Conservation (phyloP, 2,888 invertebrate species). For the Vanessa cardui region DNA sequence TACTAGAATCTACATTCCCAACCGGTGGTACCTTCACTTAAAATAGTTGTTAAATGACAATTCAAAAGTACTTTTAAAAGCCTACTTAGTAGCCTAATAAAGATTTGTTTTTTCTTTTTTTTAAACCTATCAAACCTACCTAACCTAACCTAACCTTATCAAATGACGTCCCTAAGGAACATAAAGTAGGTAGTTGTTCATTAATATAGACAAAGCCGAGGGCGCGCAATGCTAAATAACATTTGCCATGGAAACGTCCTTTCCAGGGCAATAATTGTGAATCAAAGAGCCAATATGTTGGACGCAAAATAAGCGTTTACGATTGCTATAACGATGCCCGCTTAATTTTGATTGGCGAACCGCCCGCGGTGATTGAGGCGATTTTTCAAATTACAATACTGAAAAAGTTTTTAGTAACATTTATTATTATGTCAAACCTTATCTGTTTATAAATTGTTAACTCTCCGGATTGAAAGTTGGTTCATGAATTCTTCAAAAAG, state of each 20-base stretch:
- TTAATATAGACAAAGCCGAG: background rate
- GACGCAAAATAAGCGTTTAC: conserved; percentile 41
- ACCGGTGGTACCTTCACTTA: too few species aligned
- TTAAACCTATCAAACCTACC: too few species aligned
- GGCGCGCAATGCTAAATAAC: conserved; percentile 8
- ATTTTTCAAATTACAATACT: conserved; percentile 26
- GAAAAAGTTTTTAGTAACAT: background rate
- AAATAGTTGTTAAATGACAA: too few species aligned
- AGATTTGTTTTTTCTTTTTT: too few species aligned
- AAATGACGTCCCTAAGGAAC: too few species aligned
- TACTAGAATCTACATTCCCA: too few species aligned
- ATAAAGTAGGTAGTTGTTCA: background rate
- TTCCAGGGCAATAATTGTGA: conserved; percentile 30
- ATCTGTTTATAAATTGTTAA: background rate
- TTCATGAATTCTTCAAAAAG: background rate
- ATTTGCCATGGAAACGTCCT: background rate
- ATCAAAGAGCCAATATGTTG: conserved; percentile 41
- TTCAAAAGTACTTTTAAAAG: too few species aligned
- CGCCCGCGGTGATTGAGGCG: conserved; percentile 32
- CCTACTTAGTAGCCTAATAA: too few species aligned
- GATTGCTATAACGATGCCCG: conserved; percentile 44
- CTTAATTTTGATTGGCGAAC: conserved; percentile 51
- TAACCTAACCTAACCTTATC: too few species aligned
- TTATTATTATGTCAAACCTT: conserved; percentile 5
- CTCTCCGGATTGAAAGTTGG: background rate